Base-by-base conservation (phyloP, 2,113 vertebrate species). In the Grammomys surdaster region DNA sequence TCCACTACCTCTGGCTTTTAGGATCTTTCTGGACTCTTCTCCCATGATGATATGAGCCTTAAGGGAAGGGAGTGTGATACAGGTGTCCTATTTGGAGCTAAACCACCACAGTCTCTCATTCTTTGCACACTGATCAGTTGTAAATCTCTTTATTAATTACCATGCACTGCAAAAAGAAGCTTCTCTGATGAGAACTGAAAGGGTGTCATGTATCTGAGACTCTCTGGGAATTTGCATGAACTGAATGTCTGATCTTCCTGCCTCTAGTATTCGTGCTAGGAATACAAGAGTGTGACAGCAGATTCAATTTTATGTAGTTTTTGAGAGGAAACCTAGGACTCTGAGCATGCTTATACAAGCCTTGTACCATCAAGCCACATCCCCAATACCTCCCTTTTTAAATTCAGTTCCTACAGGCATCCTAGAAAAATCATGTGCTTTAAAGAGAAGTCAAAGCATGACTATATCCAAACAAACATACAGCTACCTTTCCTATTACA, bases 371-470 rank as follows among this genome's bases (percentile, higher is more conserved):
- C 11, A 28, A 82, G 20, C 36, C 54, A n/a, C 36, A 82, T 1
- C 20, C 17, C 78, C 12, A 43, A 14, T 7, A 63, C 56, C 58
- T 28, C 13, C 8, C 81, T 60, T 43, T 60, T 28, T 40, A 40
- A 81, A 36, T 31, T 17, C 12, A 94, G 28, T 88, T 87, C 54
- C 89, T 86, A 90, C 0, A 93, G 7, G 3, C 16, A 89, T 72
- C 17, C 58, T 94, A 93, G 26, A 76, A 93, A 95, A 91, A 65
- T 10, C 31, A 70, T 82, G 11, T 86, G 33, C 93, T 67, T 78
- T 75, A 43, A 12, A 70, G 19, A 69, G 22, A 88, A 88, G 6
- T 31, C n/a, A n/a, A 3, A 69, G 72, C 31, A 58, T 5, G 31
- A 73, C 46, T 80, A 67, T 82, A 58, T 88, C 20, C 51, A 89